phyloP scores from a whole-genome alignment of 2,797 vertebrate species.

The Brachyalestes nurse region DNA sequence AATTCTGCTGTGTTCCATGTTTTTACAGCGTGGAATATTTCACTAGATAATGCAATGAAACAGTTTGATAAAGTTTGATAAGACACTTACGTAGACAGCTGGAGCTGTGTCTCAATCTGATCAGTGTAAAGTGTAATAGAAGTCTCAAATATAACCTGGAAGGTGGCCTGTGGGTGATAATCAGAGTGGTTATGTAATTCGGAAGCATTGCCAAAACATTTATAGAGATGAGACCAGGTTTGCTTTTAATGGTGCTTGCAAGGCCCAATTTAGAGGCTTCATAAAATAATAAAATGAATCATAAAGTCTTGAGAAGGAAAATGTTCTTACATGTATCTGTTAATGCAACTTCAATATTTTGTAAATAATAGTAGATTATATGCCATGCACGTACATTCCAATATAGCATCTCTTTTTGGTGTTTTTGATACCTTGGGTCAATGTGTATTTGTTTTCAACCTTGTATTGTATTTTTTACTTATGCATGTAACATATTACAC shows the following conservation, averaged over 20 bases:
- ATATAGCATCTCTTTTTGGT: too few species aligned
- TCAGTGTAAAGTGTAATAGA: slow-evolving; percentile 82
- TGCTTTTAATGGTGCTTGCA: not conserved
- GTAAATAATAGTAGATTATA: too few species aligned
- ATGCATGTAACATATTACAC: too few species aligned
- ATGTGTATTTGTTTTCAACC: too few species aligned
- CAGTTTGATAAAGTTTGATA: not conserved
- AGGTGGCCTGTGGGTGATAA: slow-evolving; percentile 72
- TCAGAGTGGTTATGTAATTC: not conserved
- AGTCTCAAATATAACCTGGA: slow-evolving; percentile 84
- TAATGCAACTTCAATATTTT: too few species aligned
- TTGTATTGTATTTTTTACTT: too few species aligned
- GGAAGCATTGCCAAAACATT: not conserved
- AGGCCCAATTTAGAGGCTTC: not conserved
- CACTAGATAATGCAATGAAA: not conserved
- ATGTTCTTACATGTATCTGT: too few species aligned
- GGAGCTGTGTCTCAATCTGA: slow-evolving; percentile 76
- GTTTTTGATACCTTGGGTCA: too few species aligned
- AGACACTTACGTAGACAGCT: slow-evolving; percentile 86
- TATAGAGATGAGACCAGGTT: not conserved
- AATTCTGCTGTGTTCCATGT: too few species aligned
- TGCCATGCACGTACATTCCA: too few species aligned
- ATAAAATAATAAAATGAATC: not conserved
- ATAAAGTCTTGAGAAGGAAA: not conserved
- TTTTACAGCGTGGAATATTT: not conserved